These are phyloP conservation scores for Triplophysa yarkandensis DNA, from an alignment of 2,797 vertebrate genomes.

Conservation along the genomic window DNA sequence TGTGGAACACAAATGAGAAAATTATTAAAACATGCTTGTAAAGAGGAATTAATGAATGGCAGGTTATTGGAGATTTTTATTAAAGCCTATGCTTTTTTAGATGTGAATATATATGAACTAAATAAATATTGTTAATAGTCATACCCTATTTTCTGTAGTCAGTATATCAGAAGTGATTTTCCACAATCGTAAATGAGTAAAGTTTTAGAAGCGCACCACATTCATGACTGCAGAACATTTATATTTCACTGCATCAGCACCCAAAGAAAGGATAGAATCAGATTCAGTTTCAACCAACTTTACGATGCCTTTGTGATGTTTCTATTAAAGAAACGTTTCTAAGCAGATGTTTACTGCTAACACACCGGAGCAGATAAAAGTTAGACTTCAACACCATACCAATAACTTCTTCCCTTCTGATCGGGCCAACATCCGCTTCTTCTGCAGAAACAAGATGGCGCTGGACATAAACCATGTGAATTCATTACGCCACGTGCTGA, in stretches of 20 bases:
- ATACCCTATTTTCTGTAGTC: no score
- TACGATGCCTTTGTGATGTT: conserved; percentile 44
- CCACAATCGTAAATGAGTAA: not conserved
- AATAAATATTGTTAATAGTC: no score
- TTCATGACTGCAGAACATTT: conserved; percentile 10
- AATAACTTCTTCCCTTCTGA: conserved; percentile 73
- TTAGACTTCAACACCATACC: conserved; percentile 67
- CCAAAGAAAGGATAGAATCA: conserved; percentile 22
- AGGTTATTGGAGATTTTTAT: no score
- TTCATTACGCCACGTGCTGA: conserved; percentile 80
- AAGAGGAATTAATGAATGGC: no score
- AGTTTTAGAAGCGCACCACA: not conserved
- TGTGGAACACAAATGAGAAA: no score
- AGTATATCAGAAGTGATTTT: no score
- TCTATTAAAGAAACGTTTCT: conserved; percentile 58
- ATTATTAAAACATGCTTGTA: no score
- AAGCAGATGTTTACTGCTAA: conserved; percentile 81
- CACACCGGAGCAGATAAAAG: conserved; percentile 72
- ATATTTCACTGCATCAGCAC: conserved; percentile 42
- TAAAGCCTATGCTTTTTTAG: no score
- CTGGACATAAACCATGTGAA: conserved; percentile 79
- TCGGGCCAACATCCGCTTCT: conserved; percentile 75
- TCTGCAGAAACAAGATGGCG: conserved; percentile 83
- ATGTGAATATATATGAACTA: no score
- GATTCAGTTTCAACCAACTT: conserved; percentile 40